A percentile compares a stretch with the other conserved stretches of the same genome.
Evolutionary conservation across 2,797 vertebrate species (phyloP).

Genomic region (Psittacula echo): DNA sequence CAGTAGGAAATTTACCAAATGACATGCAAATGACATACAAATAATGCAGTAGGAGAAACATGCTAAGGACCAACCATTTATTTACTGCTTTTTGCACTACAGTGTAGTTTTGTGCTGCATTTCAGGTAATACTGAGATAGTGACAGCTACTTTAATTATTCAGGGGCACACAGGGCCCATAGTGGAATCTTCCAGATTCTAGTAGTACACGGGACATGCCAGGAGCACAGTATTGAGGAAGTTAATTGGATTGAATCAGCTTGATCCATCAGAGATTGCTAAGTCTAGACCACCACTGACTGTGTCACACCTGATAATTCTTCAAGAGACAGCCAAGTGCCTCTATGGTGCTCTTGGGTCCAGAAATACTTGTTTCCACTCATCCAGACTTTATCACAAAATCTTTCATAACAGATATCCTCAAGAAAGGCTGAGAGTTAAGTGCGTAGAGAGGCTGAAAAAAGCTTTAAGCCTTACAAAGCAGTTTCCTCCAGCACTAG

Average conservation of each 20-base stretch:
- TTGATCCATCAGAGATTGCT: background rate
- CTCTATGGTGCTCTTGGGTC: accelerated
- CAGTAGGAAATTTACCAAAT: background rate
- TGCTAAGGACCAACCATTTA: background rate
- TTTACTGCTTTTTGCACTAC: background rate
- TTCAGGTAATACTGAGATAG: background rate
- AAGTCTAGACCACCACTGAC: background rate
- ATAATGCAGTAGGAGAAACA: background rate
- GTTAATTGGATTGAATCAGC: background rate
- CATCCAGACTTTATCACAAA: background rate
- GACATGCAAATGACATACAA: background rate
- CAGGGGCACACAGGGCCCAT: background rate
- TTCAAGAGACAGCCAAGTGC: background rate
- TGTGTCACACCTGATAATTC: background rate
- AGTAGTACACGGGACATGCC: background rate
- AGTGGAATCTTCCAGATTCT: background rate
- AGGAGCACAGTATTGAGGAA: background rate
- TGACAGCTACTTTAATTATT: background rate
- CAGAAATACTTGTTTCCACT: background rate
- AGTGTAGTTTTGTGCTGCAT: background rate
- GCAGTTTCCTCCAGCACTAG: background rate
- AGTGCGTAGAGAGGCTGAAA: background rate
- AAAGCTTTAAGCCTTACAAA: background rate
- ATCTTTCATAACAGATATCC: background rate
- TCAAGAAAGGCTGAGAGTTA: background rate